Percentiles rank a stretch among this genome's conserved stretches.
Conservation (phyloP, 2,888 invertebrate species). For the Drosophila monieri region DNA sequence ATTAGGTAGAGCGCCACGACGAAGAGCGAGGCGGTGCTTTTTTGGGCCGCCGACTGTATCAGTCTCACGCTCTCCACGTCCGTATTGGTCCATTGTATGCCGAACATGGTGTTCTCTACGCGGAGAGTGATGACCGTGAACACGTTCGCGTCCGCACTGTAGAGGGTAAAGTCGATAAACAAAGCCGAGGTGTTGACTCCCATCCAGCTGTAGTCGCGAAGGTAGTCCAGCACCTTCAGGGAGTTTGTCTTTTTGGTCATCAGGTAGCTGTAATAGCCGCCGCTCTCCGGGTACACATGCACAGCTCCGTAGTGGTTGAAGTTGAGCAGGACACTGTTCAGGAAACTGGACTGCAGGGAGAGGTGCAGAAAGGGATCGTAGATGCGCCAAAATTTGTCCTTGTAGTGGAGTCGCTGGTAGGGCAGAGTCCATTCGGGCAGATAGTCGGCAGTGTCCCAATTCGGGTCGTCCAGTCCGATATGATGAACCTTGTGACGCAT, state of each 20-base stretch:
- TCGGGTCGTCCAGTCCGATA: conserved; percentile 1
- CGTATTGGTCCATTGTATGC: conserved; percentile 52
- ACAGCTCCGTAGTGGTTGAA: conserved; percentile 56
- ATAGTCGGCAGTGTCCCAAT: conserved; percentile 51
- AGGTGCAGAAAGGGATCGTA: conserved; percentile 80
- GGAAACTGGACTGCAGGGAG: neutral
- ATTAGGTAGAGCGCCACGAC: conserved; percentile 64
- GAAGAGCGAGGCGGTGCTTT: conserved; percentile 43
- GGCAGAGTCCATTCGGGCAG: conserved; percentile 73
- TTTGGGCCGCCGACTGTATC: conserved; percentile 64
- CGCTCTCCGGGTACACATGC: conserved; percentile 60
- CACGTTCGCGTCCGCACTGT: conserved; percentile 77
- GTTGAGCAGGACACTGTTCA: conserved; percentile 23
- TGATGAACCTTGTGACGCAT: conserved; percentile 41
- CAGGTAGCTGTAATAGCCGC: conserved; percentile 71
- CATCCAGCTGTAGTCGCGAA: conserved; percentile 72
- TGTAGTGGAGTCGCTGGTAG: conserved; percentile 55
- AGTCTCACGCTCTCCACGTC: conserved; percentile 67
- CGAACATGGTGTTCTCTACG: conserved; percentile 78
- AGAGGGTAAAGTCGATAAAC: conserved; percentile 81
- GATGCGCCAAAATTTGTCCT: conserved; percentile 76
- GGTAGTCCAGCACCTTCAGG: conserved; percentile 67
- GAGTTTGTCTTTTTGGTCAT: conserved; percentile 66
- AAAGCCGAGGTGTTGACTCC: conserved; percentile 71
- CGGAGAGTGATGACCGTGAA: conserved; percentile 76